Percentiles rank a stretch among this genome's conserved stretches.
phyloP scores from a whole-genome alignment of 2,113 vertebrate species.

The Capreolus pygargus region DNA sequence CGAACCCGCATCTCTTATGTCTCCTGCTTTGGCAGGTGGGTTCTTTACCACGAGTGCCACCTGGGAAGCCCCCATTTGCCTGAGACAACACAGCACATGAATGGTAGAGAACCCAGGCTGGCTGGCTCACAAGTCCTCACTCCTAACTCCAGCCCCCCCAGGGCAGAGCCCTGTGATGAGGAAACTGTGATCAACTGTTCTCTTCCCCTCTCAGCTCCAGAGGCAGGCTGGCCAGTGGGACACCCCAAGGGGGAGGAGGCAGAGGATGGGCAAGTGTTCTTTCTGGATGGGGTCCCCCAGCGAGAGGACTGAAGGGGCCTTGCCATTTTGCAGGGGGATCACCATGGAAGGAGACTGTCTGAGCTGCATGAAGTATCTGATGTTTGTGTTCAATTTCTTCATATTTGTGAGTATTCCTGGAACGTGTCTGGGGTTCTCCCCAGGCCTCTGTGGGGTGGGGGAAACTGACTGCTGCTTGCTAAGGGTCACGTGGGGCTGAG shows the following conservation, averaged over 20 bases:
- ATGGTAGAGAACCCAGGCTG: not conserved
- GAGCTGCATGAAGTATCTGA: slow-evolving; percentile 95
- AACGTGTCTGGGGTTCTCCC: not conserved
- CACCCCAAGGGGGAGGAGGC: rapidly evolving
- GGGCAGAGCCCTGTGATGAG: not conserved
- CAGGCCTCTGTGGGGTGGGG: not conserved
- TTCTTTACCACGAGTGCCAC: not conserved
- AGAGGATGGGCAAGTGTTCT: not conserved
- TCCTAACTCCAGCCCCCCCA: not conserved
- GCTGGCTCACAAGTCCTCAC: not conserved
- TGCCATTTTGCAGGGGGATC: slow-evolving; percentile 82
- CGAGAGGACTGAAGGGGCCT: not conserved
- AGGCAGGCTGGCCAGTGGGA: not conserved
- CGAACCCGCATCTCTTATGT: not conserved
- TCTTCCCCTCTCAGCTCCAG: not conserved
- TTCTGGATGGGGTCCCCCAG: not conserved
- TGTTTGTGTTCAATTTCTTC: slow-evolving; percentile 97
- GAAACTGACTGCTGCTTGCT: not conserved
- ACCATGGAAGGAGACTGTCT: slow-evolving; percentile 95
- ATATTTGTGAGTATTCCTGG: slow-evolving; percentile 92
- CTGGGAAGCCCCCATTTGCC: not conserved
- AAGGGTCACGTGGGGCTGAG: not conserved
- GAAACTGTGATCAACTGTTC: not conserved
- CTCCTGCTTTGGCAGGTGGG: not conserved
- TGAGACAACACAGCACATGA: not conserved